These are phyloP conservation scores for Octomys mimax DNA, from an alignment of 2,797 vertebrate species.

Conservation along the genomic window DNA sequence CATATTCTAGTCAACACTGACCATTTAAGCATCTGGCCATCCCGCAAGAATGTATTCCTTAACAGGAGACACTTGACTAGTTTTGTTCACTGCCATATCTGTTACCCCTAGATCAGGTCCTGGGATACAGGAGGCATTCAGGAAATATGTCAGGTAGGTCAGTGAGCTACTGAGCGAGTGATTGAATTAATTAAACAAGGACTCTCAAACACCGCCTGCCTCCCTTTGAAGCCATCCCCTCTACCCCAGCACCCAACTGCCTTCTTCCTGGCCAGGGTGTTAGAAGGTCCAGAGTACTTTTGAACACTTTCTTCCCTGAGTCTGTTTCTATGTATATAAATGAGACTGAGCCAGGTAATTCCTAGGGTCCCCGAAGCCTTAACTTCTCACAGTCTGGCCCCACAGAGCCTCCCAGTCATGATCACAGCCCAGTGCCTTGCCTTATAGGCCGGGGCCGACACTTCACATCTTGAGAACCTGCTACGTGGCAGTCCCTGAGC, in stretches of 20 bases:
- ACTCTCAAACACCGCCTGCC: neutral
- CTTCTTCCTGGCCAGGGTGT: neutral
- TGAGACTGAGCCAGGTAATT: neutral
- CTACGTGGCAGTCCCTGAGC: neutral
- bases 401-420: neutral
- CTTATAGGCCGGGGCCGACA: neutral
- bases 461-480: neutral
- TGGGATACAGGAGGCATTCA: neutral
- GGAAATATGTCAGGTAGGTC: neutral
- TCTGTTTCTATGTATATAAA: neutral
- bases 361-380: neutral
- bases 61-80: neutral
- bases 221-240: neutral
- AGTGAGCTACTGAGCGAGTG: neutral
- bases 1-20: neutral
- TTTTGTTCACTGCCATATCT: neutral
- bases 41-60: neutral
- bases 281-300: neutral
- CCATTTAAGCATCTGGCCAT: neutral
- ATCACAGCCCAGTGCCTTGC: neutral
- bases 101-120: neutral
- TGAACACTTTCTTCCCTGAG: neutral
- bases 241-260: neutral
- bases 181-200: neutral
- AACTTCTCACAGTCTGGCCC: neutral